Evolutionary conservation across 2,113 vertebrate species (phyloP).

Genomic region (Pholis gunnellus): DNA sequence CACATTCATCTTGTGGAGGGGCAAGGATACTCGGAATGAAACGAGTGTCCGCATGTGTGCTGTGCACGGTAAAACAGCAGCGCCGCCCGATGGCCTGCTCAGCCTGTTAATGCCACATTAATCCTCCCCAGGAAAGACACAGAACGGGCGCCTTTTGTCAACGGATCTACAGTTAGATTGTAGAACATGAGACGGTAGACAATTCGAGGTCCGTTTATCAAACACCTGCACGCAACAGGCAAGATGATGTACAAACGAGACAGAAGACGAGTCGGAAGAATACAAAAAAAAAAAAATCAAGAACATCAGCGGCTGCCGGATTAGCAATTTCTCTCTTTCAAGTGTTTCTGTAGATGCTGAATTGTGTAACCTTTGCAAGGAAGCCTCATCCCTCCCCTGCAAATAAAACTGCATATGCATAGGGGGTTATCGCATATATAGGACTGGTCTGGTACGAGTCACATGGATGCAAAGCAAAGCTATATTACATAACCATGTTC

Average conservation of each 20-base stretch:
- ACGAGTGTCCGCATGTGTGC: slow-evolving; percentile 34
- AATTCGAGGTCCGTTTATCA: slow-evolving; percentile 17
- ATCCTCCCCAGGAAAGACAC: slow-evolving; percentile 38
- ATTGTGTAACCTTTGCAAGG: not conserved
- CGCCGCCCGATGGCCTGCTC: not conserved
- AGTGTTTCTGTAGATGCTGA: not conserved
- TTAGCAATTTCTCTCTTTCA: not conserved
- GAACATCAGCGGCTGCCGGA: not conserved
- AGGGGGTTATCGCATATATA: not conserved
- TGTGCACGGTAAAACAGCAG: slow-evolving; percentile 30
- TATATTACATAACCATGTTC: not conserved
- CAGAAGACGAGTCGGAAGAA: not conserved
- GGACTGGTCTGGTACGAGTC: not conserved
- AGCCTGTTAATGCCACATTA: slow-evolving; percentile 47
- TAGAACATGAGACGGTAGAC: slow-evolving; percentile 2
- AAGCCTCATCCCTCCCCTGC: not conserved
- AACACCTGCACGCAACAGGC: not conserved
- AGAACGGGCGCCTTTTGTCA: slow-evolving; percentile 5
- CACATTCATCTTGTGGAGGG: slow-evolving; percentile 64
- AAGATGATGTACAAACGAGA: not conserved
- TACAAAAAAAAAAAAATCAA: slow-evolving; percentile 8
- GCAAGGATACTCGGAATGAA: slow-evolving; percentile 43
- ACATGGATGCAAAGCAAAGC: slow-evolving; percentile 1
- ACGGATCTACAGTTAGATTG: not conserved
- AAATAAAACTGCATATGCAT: not conserved